Evolutionary conservation across 1,140 invertebrate genomes (phyloP).

Genomic region (Lepeophtheirus salmonis): DNA sequence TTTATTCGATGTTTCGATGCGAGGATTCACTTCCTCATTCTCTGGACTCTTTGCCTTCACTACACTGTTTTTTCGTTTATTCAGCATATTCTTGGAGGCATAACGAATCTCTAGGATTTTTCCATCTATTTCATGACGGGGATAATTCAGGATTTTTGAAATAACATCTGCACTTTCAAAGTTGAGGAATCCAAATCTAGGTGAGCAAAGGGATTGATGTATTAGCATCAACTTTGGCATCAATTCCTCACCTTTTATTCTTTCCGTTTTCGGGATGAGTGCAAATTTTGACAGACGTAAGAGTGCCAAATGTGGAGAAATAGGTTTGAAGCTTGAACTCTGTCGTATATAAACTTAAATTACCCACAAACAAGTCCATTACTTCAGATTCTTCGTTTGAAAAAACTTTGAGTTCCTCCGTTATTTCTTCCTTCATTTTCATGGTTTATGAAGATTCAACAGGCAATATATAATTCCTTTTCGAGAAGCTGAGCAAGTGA

Average conservation of each 20-base stretch:
- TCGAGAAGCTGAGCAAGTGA: too few species aligned
- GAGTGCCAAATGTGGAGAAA: not conserved
- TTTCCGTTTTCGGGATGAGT: not conserved
- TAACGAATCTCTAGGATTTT: not conserved
- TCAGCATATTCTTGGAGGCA: not conserved
- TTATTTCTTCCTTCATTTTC: too few species aligned
- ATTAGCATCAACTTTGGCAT: too few species aligned
- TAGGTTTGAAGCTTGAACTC: not conserved
- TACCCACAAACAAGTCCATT: not conserved
- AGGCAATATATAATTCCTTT: too few species aligned
- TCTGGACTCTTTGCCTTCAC: not conserved
- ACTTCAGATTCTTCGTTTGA: too few species aligned
- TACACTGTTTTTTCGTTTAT: not conserved
- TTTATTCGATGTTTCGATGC: too few species aligned
- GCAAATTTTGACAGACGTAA: not conserved
- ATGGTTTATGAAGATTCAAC: too few species aligned
- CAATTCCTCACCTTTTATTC: not conserved
- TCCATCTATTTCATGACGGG: not conserved
- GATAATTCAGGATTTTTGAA: not conserved
- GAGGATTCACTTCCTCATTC: too few species aligned
- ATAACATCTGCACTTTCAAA: not conserved
- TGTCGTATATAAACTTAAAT: not conserved
- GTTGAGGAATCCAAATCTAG: not conserved
- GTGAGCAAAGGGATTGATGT: too few species aligned
- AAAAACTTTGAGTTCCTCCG: too few species aligned